phyloP scores from a whole-genome alignment of 2,888 invertebrate genomes.

The Eupsilia transversa region DNA sequence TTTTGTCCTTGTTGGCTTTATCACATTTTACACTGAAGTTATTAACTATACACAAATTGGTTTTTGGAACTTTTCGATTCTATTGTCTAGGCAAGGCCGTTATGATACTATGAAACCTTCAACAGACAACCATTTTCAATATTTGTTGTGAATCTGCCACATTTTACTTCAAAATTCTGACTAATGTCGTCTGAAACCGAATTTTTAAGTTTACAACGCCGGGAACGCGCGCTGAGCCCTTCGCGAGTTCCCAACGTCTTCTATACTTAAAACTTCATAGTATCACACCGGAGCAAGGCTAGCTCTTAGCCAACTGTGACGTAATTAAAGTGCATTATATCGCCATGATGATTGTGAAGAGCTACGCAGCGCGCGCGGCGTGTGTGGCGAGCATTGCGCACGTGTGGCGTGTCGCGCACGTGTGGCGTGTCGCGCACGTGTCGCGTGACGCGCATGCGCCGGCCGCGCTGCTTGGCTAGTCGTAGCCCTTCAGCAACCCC shows the following conservation, averaged over 20 bases:
- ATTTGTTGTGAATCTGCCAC: constrained; percentile 6
- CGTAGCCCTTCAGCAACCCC: constrained; percentile 72
- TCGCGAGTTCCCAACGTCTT: neutral
- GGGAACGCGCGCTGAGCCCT: neutral
- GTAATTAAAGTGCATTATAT: constrained; percentile 12
- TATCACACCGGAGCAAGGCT: constrained; percentile 8
- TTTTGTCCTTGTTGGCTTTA: constrained; percentile 58
- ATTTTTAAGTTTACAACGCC: neutral
- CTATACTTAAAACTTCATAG: constrained; percentile 12
- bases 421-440: neutral
- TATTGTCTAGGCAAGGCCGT: neutral
- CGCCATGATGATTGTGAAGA: constrained; percentile 34
- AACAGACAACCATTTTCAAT: neutral
- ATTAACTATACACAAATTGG: constrained; percentile 47
- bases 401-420: neutral
- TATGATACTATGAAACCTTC: constrained; percentile 28
- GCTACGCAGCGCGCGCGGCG: constrained; percentile 54
- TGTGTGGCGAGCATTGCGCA: neutral
- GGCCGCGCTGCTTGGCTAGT: constrained; percentile 66
- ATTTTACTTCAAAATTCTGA: neutral
- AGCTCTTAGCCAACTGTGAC: constrained; percentile 27
- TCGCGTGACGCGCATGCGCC: constrained; percentile 2
- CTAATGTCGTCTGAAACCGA: neutral
- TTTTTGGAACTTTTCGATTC: constrained; percentile 40
- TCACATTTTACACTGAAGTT: constrained; percentile 62